Conservation (phyloP, 2,888 invertebrate species). For the Oxycera nigricornis region DNA sequence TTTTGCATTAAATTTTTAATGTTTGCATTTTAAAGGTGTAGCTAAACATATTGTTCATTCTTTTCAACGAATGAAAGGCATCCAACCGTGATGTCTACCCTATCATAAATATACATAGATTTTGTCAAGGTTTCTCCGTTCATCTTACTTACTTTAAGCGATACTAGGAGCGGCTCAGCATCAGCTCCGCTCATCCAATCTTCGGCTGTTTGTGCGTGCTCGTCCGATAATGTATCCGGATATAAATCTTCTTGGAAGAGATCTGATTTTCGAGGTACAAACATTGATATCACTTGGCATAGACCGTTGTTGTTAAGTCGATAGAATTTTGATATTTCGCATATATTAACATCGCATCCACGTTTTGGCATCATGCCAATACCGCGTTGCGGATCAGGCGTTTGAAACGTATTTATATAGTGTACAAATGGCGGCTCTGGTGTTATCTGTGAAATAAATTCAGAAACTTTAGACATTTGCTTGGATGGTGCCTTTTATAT, state of each 20-base stretch:
- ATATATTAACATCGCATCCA: constrained; percentile 91
- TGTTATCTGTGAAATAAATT: constrained; percentile 78
- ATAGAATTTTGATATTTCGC: constrained; percentile 96
- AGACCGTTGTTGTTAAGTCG: constrained; percentile 92
- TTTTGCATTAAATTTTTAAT: no score
- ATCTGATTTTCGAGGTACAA: constrained; percentile 96
- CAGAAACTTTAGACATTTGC: no score
- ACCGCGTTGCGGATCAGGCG: constrained; percentile 96
- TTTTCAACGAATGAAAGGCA: no score
- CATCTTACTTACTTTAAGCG: constrained; percentile 77
- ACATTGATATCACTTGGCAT: constrained; percentile 94
- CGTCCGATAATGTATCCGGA: constrained; percentile 92
- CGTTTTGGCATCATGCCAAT: constrained; percentile 98
- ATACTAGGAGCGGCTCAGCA: constrained; percentile 89
- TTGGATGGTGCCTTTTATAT: no score
- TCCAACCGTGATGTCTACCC: no score
- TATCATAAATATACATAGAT: no score
- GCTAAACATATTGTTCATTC: no score
- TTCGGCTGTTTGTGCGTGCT: constrained; percentile 86
- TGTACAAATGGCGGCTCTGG: constrained; percentile 94
- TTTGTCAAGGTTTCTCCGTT: no score
- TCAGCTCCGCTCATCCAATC: constrained; percentile 92
- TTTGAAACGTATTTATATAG: constrained; percentile 96
- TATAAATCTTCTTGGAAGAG: constrained; percentile 97
- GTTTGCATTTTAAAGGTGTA: no score